Conservation (phyloP, 2,888 invertebrate species). For the Athalia circularis region DNA sequence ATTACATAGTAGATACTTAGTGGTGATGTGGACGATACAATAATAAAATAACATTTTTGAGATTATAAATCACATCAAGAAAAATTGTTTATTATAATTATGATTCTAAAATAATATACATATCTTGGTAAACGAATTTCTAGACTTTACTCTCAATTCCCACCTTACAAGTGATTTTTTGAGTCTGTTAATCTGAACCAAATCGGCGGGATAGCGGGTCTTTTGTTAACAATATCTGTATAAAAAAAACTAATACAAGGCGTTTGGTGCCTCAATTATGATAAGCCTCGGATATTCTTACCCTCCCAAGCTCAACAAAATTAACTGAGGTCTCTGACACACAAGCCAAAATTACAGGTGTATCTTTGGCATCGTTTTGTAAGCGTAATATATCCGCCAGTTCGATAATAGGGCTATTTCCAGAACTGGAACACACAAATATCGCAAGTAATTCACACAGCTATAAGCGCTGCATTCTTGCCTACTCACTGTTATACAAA, state of each 20-base stretch:
- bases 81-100: too few species aligned
- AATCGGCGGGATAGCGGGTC: too few species aligned
- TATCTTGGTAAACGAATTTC: too few species aligned
- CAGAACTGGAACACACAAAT: slow-evolving; percentile 59
- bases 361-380: slow-evolving; percentile 65
- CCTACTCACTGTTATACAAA: not conserved
- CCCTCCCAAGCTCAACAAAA: slow-evolving; percentile 66
- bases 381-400: slow-evolving; percentile 66
- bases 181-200: too few species aligned
- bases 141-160: too few species aligned
- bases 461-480: slow-evolving; percentile 2
- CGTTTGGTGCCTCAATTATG: not conserved
- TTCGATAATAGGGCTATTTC: slow-evolving; percentile 60
- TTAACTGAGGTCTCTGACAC: slow-evolving; percentile 67
- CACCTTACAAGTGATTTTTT: too few species aligned
- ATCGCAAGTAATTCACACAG: not conserved
- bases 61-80: too few species aligned
- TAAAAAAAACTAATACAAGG: too few species aligned
- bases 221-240: too few species aligned
- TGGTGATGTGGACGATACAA: too few species aligned
- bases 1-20: not conserved
- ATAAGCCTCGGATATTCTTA: slow-evolving; percentile 63
- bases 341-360: slow-evolving; percentile 66
- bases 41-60: too few species aligned
- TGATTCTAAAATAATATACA: too few species aligned